These are phyloP conservation scores for Heliconius hewitsoni DNA, from an alignment of 1,140 invertebrate species.

Conservation along the genomic window DNA sequence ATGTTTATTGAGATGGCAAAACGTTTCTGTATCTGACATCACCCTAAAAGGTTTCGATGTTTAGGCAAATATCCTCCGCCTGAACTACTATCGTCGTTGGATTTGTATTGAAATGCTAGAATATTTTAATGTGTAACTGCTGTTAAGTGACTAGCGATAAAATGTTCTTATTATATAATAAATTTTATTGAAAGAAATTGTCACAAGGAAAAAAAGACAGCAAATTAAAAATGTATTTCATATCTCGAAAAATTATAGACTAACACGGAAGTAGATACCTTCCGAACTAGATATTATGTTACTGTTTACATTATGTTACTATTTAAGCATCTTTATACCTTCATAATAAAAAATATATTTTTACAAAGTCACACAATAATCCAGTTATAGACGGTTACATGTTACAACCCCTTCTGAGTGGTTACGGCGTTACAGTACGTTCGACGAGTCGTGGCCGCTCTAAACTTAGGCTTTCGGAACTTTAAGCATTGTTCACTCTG, in stretches of 20 bases:
- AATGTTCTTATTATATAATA: neutral
- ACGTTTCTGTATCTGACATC: conserved; percentile 38
- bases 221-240: too few relatives aligned
- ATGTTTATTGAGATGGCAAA: conserved; percentile 40
- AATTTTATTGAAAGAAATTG: too few relatives aligned
- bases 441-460: too few relatives aligned
- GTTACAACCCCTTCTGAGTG: conserved; percentile 42
- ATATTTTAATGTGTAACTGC: neutral
- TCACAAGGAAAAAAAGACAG: too few relatives aligned
- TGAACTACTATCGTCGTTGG: neutral
- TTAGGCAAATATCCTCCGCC: conserved; percentile 40
- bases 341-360: neutral
- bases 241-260: neutral
- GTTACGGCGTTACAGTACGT: conserved; percentile 22
- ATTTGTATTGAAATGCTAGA: neutral
- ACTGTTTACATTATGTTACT: too few relatives aligned
- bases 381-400: conserved; percentile 58
- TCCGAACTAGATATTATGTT: too few relatives aligned
- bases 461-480: too few relatives aligned
- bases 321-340: too few relatives aligned
- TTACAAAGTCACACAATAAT: conserved; percentile 50
- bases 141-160: neutral
- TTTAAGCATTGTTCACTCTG: too few relatives aligned
- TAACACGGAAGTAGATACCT: too few relatives aligned
- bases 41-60: conserved; percentile 42